Evolutionary conservation across 1,140 invertebrate species (phyloP).

Genomic region (Leptopilina boulardi): DNA sequence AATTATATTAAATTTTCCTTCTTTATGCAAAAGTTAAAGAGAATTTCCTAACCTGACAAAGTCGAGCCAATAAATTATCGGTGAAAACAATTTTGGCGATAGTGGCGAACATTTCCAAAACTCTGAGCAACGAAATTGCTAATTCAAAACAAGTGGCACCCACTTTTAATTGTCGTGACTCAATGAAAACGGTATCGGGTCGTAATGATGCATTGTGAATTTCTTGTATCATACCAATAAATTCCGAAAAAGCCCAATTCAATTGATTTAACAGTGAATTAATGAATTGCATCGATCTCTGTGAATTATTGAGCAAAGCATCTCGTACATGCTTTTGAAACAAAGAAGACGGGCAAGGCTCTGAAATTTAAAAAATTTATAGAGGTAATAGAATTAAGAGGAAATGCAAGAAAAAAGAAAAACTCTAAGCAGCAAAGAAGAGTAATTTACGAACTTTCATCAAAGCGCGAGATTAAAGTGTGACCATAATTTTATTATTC

Average conservation of each 20-base stretch:
- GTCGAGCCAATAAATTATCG: constrained; percentile 80
- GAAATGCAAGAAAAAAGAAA: constrained; percentile 34
- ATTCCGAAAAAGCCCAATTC: constrained; percentile 94
- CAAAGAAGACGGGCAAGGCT: constrained; percentile 79
- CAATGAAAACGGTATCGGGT: constrained; percentile 83
- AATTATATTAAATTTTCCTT: too few relatives aligned
- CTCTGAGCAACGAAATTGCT: constrained; percentile 82
- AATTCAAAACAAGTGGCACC: constrained; percentile 90
- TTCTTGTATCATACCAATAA: constrained; percentile 91
- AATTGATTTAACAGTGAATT: constrained; percentile 89
- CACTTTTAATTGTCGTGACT: constrained; percentile 87
- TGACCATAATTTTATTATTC: too few relatives aligned
- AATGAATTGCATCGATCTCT: constrained; percentile 80
- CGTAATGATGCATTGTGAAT: constrained; percentile 78
- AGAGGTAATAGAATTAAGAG: background rate
- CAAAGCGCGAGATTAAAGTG: too few relatives aligned
- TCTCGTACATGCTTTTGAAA: constrained; percentile 78
- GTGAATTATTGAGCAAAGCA: constrained; percentile 71
- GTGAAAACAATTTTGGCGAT: constrained; percentile 81
- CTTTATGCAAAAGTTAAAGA: background rate
- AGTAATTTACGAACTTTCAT: too few relatives aligned
- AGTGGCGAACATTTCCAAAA: constrained; percentile 87
- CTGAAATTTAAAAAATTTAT: constrained; percentile 65
- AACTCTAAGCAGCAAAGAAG: too few relatives aligned
- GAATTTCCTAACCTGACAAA: constrained; percentile 80